A percentile compares a stretch with the other conserved stretches of the same genome.
phyloP scores from a whole-genome alignment of 2,888 invertebrate genomes.

The Podotricha telesiphe region DNA sequence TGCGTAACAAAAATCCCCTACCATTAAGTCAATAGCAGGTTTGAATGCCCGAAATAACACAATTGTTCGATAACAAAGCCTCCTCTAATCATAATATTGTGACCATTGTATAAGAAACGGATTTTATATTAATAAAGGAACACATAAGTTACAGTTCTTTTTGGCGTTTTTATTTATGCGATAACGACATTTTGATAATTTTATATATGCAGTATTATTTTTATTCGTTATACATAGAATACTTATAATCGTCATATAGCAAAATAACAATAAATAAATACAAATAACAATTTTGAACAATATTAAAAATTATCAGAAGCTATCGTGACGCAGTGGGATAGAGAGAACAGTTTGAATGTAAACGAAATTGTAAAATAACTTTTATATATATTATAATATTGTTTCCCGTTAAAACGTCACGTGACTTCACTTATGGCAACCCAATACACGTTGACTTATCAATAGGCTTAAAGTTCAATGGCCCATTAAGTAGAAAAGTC shows the following conservation, averaged over 20 bases:
- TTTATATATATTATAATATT: no score
- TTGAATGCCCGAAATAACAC: conserved; percentile 33
- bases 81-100: conserved; percentile 41
- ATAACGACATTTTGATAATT: neutral
- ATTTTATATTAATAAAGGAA: conserved; percentile 4
- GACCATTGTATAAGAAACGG: conserved; percentile 32
- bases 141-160: conserved; percentile 6
- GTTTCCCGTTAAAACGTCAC: neutral
- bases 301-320: no score
- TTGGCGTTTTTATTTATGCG: neutral
- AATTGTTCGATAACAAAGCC: conserved; percentile 34
- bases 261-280: no score
- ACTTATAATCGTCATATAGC: no score
- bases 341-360: no score
- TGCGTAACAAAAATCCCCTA: conserved; percentile 6
- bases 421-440: neutral
- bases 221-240: no score
- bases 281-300: no score
- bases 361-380: no score
- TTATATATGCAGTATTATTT: no score
- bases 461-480: conserved; percentile 13
- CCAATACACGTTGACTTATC: neutral
- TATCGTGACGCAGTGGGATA: no score
- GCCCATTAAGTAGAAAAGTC: conserved; percentile 1
- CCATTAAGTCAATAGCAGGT: conserved; percentile 32